Evolutionary conservation across 2,888 invertebrate species (phyloP), one percentile per base, ranked within the genome.

Genomic region (Platycheirus rosarum): DNA sequence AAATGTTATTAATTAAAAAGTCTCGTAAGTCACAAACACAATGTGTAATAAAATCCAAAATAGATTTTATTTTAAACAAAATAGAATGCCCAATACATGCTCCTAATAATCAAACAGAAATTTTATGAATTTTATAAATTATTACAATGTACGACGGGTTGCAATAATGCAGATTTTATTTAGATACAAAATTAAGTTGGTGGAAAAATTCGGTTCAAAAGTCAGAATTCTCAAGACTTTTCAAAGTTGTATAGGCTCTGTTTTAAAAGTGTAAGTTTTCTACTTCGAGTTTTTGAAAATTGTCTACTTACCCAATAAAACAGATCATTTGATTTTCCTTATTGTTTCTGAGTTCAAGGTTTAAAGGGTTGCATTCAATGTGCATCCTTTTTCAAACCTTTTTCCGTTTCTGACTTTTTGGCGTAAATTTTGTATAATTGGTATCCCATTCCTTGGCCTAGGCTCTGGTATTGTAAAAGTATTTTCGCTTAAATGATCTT

Each of bases 51-150:
- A 13, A 46, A 13, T 46, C 37, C 2, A 69, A 69, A 75, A 76
- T 69, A 76, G 62, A 75, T 60, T 68, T 68, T 62, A 68, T 53
- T 49, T 32, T 49, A 8, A 40, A 42, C 20, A 42, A 29, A 32
- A 32, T 7, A 32, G 6, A 26, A 26, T 26, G 6, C 26, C n/a
- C n/a, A n/a, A 26, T 26, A 26, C 26, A 6, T 26, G 6, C 26
- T 4, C 26, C 2, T 26, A 26, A 6, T 26, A 32, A 32, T 8
- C 8, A 32, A 32, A 1, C 29, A 32, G 29, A 4, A 32, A 4
- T 32, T 32, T 32, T 32, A 32, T 32, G 2, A 26, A 6, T 26
- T 26, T 26, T n/a, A n/a, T n/a, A n/a, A n/a, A n/a, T n/a, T n/a
- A n/a, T n/a, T n/a, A n/a, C n/a, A n/a, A n/a, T n/a, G n/a, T n/a